Evolutionary conservation across 2,888 invertebrate species (phyloP).

Genomic region (Mythimna ferrago): DNA sequence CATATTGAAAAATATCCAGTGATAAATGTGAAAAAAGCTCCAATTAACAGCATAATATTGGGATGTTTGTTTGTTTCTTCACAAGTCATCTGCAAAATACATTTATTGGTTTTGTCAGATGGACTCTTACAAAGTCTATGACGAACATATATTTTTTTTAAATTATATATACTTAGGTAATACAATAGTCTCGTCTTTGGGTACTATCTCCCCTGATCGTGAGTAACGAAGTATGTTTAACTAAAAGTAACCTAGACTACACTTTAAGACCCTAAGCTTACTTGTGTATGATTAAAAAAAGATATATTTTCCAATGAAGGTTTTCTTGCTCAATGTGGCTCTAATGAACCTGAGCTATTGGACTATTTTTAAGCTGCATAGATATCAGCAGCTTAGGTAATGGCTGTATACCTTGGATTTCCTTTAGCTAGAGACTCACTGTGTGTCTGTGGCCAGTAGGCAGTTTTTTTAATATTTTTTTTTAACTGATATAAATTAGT

Average conservation of each 20-base stretch:
- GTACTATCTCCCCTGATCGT: background rate
- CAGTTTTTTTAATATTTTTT: too few relatives aligned
- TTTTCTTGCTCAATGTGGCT: too few relatives aligned
- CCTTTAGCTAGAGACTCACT: too few relatives aligned
- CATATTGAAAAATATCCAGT: conserved; percentile 30
- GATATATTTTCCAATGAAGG: background rate
- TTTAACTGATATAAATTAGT: too few relatives aligned
- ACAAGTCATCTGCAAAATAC: conserved; percentile 27
- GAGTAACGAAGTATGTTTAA: background rate
- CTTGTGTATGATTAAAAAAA: background rate
- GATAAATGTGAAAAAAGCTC: conserved; percentile 20
- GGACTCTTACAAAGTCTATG: too few relatives aligned
- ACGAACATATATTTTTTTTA: too few relatives aligned
- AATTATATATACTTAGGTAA: too few relatives aligned
- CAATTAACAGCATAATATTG: conserved; percentile 16
- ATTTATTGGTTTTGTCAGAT: background rate
- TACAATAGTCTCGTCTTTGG: background rate
- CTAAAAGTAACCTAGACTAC: too few relatives aligned
- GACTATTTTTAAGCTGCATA: too few relatives aligned
- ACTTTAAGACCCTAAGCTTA: too few relatives aligned
- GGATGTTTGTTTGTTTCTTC: conserved; percentile 7
- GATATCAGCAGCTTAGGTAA: background rate
- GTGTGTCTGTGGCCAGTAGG: too few relatives aligned
- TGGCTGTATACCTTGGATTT: background rate
- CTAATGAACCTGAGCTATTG: background rate